A percentile compares a stretch with the other conserved stretches of the same genome.
Conservation (phyloP, 2,888 invertebrate genomes). For the Conistra vaccinii region DNA sequence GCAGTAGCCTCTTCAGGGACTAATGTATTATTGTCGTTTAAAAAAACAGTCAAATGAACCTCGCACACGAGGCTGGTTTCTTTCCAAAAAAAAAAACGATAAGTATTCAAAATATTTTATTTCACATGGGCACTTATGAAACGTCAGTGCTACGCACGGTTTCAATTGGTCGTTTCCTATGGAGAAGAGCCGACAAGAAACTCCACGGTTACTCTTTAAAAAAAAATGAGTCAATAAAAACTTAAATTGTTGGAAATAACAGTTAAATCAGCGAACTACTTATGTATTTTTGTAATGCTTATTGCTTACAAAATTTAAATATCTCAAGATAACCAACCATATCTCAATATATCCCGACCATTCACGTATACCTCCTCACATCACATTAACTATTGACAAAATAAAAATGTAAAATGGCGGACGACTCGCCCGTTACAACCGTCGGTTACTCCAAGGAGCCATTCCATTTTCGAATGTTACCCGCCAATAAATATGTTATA, state of each 20-base stretch:
- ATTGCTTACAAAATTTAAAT: background rate
- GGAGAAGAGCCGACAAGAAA: too few relatives aligned
- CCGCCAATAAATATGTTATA: constrained; percentile 90
- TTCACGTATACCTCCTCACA: constrained; percentile 64
- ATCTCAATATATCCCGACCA: constrained; percentile 20
- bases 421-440: constrained; percentile 84
- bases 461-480: constrained; percentile 87
- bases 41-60: background rate
- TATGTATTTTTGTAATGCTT: background rate
- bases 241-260: background rate
- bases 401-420: constrained; percentile 89
- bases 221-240: too few relatives aligned
- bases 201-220: too few relatives aligned
- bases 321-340: constrained; percentile 38
- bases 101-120: too few relatives aligned
- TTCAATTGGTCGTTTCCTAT: too few relatives aligned
- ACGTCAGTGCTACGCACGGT: too few relatives aligned
- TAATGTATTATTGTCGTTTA: too few relatives aligned
- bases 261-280: background rate
- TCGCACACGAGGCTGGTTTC: background rate
- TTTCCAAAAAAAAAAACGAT: too few relatives aligned
- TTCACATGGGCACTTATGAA: too few relatives aligned
- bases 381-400: constrained; percentile 90
- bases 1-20: too few relatives aligned
- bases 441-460: constrained; percentile 80